These are phyloP conservation scores for Chymomyza fuscimana DNA, from an alignment of 2,888 invertebrate genomes.

Conservation along the genomic window DNA sequence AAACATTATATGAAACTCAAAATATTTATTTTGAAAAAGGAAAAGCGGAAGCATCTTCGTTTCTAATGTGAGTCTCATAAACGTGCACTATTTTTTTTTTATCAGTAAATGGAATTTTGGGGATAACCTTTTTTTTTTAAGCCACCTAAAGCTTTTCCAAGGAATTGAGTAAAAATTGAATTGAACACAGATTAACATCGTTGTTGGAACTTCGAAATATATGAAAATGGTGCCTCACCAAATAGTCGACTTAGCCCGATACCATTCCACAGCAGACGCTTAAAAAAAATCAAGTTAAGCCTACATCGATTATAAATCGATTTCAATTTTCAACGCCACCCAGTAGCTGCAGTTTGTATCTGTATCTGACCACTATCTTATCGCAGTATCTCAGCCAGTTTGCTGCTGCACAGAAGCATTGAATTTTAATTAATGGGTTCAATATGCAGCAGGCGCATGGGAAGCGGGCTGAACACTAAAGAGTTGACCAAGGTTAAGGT, in stretches of 20 bases:
- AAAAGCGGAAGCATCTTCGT: no score
- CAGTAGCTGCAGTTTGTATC: constrained; percentile 30
- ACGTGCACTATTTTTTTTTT: no score
- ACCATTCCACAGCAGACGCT: neutral
- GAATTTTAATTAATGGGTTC: constrained; percentile 46
- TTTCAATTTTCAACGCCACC: constrained; percentile 32
- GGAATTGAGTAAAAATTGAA: no score
- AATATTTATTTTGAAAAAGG: no score
- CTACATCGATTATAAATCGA: constrained; percentile 18
- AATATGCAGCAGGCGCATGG: constrained; percentile 43
- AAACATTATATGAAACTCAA: no score
- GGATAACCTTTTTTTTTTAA: no score
- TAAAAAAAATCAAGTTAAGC: constrained; percentile 15
- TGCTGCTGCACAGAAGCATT: constrained; percentile 31
- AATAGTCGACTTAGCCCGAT: neutral
- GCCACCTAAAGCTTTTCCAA: no score
- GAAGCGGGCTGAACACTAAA: constrained; percentile 9
- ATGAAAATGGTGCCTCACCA: neutral
- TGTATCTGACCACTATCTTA: constrained; percentile 49
- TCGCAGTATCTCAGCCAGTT: constrained; percentile 44
- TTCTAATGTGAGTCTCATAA: no score
- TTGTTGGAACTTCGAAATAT: no score
- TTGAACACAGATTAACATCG: no score
- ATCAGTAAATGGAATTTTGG: no score
- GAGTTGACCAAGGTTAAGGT: constrained; percentile 28